Conservation (phyloP, 2,113 vertebrate genomes). For the Myocastor coypus region DNA sequence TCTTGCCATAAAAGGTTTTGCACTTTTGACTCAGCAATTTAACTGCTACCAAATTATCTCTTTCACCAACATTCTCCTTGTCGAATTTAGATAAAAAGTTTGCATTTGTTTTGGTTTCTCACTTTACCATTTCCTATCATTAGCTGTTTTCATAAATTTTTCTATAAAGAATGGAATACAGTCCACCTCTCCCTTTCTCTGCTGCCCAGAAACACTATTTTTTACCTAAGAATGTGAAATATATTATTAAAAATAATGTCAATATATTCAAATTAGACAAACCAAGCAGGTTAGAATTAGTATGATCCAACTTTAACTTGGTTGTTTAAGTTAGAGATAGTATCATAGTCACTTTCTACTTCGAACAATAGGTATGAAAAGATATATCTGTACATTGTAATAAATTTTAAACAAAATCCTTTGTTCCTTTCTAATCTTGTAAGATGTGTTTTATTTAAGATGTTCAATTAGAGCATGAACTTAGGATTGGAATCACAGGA, state of each 20-base stretch:
- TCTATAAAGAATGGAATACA: conserved; percentile 24
- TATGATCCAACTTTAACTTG: not conserved
- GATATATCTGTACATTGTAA: not conserved
- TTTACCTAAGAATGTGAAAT: conserved; percentile 46
- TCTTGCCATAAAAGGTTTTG: conserved; percentile 82
- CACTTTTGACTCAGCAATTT: conserved; percentile 77
- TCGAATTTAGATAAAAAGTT: conserved; percentile 74
- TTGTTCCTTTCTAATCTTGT: not conserved
- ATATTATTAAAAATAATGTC: conserved; percentile 58
- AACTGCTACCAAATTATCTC: conserved; percentile 70
- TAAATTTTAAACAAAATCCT: conserved; percentile 30
- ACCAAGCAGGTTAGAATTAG: not conserved
- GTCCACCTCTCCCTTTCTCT: not conserved
- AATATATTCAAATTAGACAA: conserved; percentile 37
- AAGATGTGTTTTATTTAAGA: conserved; percentile 30
- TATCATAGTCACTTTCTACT: not conserved
- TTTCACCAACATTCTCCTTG: conserved; percentile 72
- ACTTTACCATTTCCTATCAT: not conserved
- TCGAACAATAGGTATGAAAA: conserved; percentile 27
- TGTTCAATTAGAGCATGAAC: not conserved
- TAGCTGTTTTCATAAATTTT: conserved; percentile 34
- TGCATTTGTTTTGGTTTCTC: conserved; percentile 74
- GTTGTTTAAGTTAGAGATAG: not conserved
- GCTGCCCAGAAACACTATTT: conserved; percentile 31
- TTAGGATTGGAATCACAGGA: conserved; percentile 44